Base-by-base conservation (phyloP, 2,797 vertebrate genomes). In the Pagetopsis macropterus region DNA sequence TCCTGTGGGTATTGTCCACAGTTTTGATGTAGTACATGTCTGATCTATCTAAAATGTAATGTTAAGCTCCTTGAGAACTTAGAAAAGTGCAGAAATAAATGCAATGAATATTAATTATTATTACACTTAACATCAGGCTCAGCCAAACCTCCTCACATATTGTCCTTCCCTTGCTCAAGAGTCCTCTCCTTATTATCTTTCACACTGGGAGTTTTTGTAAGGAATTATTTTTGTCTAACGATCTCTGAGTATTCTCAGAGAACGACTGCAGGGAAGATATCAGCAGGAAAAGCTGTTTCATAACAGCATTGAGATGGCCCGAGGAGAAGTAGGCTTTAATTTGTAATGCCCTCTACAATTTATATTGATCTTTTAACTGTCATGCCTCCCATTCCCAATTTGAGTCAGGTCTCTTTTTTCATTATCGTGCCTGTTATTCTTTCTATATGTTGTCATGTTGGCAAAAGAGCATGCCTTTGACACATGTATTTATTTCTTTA, bases 361-460 rank as follows among this genome's bases (percentile, higher is more conserved):
- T 70, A 56, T 61, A 70, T n/a, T 48, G 43, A 66, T 66, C 48
- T 72, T 66, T 65, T 45, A 52, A 45, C 61, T 66, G 40, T 14
- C 60, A 62, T n/a, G 56, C 51, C 37, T 46, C 23, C 41, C 10
- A 40, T 55, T 55, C 65, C 27, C 19, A 44, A 37, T 65, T 65
- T 61, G 15, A 19, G 15, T 12, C 43, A 21, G 8, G 45, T 41
- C 37, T 62, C 15, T 40, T 60, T 27, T 62, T 63, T 64, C 21
- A 21, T 40, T 23, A 8, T 10, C 1, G 31, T 59, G 16, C 14
- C 59, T 37, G 37, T n/a, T 63, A 41, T 65, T 19, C 44, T 67
- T 23, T 43, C 33, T 51, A n/a, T 37, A 17, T 58, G 41, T 51
- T 58, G 27, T 56, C 46, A 52, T 41, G 65, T 61, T 66, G 54